phyloP scores from a whole-genome alignment of 1,140 invertebrate genomes.

The Choristoneura fumiferana region DNA sequence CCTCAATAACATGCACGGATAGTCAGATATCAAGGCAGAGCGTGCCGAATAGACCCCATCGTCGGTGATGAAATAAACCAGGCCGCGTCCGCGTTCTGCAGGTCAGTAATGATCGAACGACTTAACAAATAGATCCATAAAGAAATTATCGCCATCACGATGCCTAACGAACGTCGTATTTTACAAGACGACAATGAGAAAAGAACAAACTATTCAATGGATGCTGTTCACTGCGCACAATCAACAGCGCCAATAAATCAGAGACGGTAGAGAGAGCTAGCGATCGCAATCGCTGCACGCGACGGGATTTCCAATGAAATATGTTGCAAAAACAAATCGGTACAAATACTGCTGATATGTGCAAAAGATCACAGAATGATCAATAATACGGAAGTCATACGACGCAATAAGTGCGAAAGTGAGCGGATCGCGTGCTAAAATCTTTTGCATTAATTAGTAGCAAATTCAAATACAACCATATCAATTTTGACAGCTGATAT shows the following conservation, averaged over 20 bases:
- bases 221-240: slow-evolving; percentile 17
- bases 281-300: slow-evolving; percentile 44
- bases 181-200: not conserved
- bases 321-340: slow-evolving; percentile 40
- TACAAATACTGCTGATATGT: slow-evolving; percentile 30
- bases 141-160: too few relatives aligned
- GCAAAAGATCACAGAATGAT: slow-evolving; percentile 34
- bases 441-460: not conserved
- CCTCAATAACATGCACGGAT: slow-evolving; percentile 10
- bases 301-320: slow-evolving; percentile 57
- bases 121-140: slow-evolving; percentile 15
- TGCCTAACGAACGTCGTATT: too few relatives aligned
- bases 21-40: not conserved
- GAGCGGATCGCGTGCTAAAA: slow-evolving; percentile 37
- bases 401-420: slow-evolving; percentile 40
- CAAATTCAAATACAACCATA: not conserved
- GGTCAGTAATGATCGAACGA: slow-evolving; percentile 36
- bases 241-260: slow-evolving; percentile 8
- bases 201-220: slow-evolving; percentile 25
- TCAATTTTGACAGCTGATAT: too few relatives aligned
- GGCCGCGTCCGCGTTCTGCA: slow-evolving; percentile 36
- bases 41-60: not conserved
- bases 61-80: slow-evolving; percentile 34
- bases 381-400: slow-evolving; percentile 36
- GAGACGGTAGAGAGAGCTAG: slow-evolving; percentile 34